These are phyloP conservation scores for Choreutis nemorana DNA, from an alignment of 2,888 invertebrate genomes.

Conservation along the genomic window DNA sequence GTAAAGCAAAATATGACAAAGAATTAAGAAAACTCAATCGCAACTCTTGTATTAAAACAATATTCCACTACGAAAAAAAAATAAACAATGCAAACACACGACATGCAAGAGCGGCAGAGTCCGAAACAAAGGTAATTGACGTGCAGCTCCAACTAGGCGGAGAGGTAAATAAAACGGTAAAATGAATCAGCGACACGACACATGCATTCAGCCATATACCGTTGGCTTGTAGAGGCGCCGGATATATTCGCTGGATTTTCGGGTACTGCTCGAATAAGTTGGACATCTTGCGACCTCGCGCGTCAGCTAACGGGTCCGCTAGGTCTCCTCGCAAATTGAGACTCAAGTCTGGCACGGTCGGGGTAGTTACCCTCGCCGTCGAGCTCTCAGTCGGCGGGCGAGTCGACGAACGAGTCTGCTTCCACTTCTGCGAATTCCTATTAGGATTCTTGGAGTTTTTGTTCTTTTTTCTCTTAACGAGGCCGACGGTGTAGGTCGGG, in stretches of 20 bases:
- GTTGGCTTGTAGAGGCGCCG: constrained; percentile 65
- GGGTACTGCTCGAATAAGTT: constrained; percentile 77
- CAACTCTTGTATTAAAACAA: constrained; percentile 22
- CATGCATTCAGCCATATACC: constrained; percentile 43
- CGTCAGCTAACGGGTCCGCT: constrained; percentile 46
- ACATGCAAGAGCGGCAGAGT: constrained; percentile 43
- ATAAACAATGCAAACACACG: constrained; percentile 38
- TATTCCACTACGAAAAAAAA: constrained; percentile 30
- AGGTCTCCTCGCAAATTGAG: constrained; percentile 47
- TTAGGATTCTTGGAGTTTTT: constrained; percentile 65
- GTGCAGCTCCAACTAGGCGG: constrained; percentile 40
- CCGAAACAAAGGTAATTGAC: constrained; percentile 42
- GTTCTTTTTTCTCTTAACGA: constrained; percentile 61
- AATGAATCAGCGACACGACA: constrained; percentile 32
- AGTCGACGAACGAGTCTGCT: constrained; percentile 61
- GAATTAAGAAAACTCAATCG: constrained; percentile 22
- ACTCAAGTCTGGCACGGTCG: constrained; percentile 41
- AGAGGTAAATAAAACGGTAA: constrained; percentile 27
- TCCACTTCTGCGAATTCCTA: constrained; percentile 55
- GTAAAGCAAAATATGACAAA: no score
- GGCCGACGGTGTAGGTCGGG: constrained; percentile 51
- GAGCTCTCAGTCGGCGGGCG: constrained; percentile 63
- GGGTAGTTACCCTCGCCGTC: constrained; percentile 31
- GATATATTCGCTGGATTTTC: constrained; percentile 81
- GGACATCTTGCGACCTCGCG: constrained; percentile 68